phyloP scores from a whole-genome alignment of 2,888 invertebrate genomes.

The Tiliacea aurago region DNA sequence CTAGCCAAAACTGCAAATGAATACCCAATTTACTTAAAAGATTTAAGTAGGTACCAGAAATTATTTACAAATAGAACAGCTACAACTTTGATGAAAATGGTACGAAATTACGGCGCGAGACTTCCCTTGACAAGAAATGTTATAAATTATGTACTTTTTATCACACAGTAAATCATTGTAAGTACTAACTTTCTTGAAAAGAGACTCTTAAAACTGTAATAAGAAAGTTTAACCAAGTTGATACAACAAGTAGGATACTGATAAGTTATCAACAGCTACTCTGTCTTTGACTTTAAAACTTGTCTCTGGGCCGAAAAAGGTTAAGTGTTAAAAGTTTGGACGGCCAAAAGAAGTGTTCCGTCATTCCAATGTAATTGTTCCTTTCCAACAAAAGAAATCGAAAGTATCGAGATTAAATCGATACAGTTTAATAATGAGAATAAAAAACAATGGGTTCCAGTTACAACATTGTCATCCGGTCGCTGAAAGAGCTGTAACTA shows the following conservation, averaged over 20 bases:
- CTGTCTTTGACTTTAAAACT: constrained; percentile 42
- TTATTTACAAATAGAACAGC: background rate
- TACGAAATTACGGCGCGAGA: constrained; percentile 6
- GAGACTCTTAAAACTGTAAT: constrained; percentile 34
- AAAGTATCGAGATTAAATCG: constrained; percentile 59
- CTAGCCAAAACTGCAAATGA: background rate
- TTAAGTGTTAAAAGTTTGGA: constrained; percentile 45
- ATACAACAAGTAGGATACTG: constrained; percentile 36
- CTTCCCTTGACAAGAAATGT: constrained; percentile 3
- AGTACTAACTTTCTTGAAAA: constrained; percentile 45
- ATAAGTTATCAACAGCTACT: constrained; percentile 52
- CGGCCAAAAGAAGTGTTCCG: constrained; percentile 39
- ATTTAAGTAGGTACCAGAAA: background rate
- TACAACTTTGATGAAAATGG: background rate
- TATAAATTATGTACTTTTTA: constrained; percentile 33
- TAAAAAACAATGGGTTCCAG: constrained; percentile 50
- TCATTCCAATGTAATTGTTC: constrained; percentile 47
- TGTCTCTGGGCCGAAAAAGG: constrained; percentile 46
- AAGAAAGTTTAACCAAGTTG: constrained; percentile 46
- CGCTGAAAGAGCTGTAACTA: constrained; percentile 47
- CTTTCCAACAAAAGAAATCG: constrained; percentile 58
- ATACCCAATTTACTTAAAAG: background rate
- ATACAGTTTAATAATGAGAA: constrained; percentile 45
- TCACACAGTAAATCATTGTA: constrained; percentile 40
- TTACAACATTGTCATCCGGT: constrained; percentile 47